Evolutionary conservation across 2,888 invertebrate species (phyloP).

Genomic region (Campoplex capitator): DNA sequence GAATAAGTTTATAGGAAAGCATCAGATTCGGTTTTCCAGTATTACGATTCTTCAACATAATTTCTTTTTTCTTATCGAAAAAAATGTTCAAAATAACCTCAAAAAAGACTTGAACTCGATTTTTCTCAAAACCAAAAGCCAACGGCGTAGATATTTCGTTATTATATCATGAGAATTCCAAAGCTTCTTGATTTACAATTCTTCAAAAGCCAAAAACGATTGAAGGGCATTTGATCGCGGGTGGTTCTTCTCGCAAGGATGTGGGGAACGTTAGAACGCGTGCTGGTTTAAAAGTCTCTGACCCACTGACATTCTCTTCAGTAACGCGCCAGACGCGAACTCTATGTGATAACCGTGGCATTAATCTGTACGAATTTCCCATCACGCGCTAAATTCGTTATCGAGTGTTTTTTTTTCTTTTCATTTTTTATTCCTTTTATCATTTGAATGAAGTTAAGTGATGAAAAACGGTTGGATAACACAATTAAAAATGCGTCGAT

Average conservation of each 20-base stretch:
- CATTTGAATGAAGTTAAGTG: background rate
- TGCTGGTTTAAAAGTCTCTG: slow-evolving; percentile 76
- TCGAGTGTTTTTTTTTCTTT: slow-evolving; percentile 42
- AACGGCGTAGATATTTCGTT: no score
- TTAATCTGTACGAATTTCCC: slow-evolving; percentile 30
- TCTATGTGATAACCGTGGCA: slow-evolving; percentile 55
- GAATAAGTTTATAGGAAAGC: no score
- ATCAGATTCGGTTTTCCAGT: no score
- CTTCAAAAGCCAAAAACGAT: background rate
- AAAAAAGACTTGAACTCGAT: no score
- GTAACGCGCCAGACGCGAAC: slow-evolving; percentile 77
- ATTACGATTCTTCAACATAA: no score
- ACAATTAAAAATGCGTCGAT: slow-evolving; percentile 75
- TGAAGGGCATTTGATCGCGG: slow-evolving; percentile 34
- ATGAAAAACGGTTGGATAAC: background rate
- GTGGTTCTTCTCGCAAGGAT: slow-evolving; percentile 62
- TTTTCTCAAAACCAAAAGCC: no score
- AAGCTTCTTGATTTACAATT: background rate
- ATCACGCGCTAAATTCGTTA: slow-evolving; percentile 30
- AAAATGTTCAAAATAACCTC: no score
- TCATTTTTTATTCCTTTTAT: background rate
- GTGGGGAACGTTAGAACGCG: slow-evolving; percentile 73
- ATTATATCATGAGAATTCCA: no score
- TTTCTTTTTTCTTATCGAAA: no score
- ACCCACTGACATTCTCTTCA: slow-evolving; percentile 84